These are phyloP conservation scores for Noctua fimbriata DNA, from an alignment of 2,888 invertebrate genomes.

Conservation along the genomic window DNA sequence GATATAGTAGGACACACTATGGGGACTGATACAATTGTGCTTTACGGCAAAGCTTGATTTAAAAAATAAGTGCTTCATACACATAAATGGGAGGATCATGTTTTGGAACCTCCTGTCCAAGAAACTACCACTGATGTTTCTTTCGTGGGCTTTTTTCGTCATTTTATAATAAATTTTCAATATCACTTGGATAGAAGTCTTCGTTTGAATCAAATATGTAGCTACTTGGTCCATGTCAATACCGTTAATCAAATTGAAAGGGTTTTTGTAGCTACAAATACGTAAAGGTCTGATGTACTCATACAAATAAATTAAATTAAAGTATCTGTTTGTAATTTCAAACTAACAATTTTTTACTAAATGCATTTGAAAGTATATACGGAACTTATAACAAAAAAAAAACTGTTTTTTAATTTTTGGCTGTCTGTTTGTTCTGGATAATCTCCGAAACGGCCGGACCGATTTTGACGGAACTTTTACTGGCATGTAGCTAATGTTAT, in stretches of 20 bases:
- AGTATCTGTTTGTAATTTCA: too few species aligned
- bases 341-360: too few species aligned
- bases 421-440: too few species aligned
- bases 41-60: constrained; percentile 5
- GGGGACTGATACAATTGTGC: neutral
- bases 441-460: too few species aligned
- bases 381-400: too few species aligned
- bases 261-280: neutral
- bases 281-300: too few species aligned
- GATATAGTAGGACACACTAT: neutral
- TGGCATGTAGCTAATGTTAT: too few species aligned
- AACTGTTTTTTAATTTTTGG: too few species aligned
- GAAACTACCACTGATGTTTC: neutral
- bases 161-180: neutral
- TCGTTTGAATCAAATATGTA: neutral
- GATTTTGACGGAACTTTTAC: too few species aligned
- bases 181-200: neutral
- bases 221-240: neutral
- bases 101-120: constrained; percentile 8
- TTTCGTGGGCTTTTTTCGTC: neutral
- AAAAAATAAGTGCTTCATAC: constrained; percentile 14
- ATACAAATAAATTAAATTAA: too few species aligned
- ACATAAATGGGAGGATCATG: constrained; percentile 2
- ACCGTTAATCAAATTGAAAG: neutral
- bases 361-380: too few species aligned